phyloP scores from a whole-genome alignment of 2,113 vertebrate genomes.

The Pomatostomus ruficeps region DNA sequence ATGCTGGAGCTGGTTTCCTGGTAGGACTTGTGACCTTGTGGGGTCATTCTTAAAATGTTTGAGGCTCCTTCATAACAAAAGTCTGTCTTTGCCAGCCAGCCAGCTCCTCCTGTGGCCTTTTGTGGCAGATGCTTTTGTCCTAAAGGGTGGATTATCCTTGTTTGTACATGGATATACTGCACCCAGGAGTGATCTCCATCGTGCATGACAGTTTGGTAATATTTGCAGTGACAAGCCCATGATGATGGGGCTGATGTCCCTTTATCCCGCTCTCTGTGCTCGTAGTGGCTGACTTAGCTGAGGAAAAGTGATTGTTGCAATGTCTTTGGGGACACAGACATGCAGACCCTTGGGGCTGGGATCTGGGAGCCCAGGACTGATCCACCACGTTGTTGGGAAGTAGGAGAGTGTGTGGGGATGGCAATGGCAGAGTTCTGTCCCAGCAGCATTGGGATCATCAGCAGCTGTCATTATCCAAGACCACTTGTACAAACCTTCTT shows the following conservation, averaged over 20 bases:
- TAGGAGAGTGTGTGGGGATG: neutral
- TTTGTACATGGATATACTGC: neutral
- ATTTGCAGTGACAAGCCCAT: neutral
- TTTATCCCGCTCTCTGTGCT: neutral
- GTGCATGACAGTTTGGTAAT: neutral
- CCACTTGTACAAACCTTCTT: neutral
- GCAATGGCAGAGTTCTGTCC: neutral
- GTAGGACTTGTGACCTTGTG: too few species aligned
- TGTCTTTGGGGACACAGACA: neutral
- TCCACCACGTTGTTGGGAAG: neutral
- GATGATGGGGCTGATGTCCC: neutral
- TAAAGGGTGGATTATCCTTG: neutral
- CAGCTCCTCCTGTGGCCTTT: neutral
- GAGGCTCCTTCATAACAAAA: neutral
- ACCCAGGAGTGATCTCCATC: neutral
- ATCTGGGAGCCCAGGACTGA: neutral
- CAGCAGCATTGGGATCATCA: neutral
- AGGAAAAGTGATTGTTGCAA: neutral
- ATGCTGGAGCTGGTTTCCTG: neutral
- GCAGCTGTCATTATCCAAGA: fast-evolving
- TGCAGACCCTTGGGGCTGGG: neutral
- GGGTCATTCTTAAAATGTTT: neutral
- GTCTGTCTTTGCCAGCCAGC: neutral
- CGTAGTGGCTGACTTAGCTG: neutral
- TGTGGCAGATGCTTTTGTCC: neutral